Evolutionary conservation across 2,888 invertebrate species (phyloP), one percentile per base, ranked within the genome.

Genomic region (Drosophila prolongata): DNA sequence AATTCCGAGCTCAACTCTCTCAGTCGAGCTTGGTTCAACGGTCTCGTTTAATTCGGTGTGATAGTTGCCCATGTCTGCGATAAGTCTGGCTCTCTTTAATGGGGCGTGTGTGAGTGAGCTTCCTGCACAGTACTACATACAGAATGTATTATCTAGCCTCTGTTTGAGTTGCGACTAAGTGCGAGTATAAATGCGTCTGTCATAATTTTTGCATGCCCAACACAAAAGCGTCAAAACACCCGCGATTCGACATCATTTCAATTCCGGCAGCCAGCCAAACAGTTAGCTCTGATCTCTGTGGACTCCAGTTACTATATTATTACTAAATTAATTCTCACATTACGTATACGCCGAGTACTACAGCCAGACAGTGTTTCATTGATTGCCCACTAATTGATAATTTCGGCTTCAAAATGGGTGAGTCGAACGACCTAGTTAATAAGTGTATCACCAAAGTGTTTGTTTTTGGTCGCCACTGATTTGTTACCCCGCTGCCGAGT

Each of bases 381-480:
- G 54, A 42, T 68, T 37, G 60, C 58, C 61, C 44, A 57, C 27
- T 65, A 61, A 69, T 69, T 73, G 42, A 52, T 56, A 44, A 72
- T 44, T 61, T 59, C 16, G 60, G 56, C 74, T 35, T 5, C 35
- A 81, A 72, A 81, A 83, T 83, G 82, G 86, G 82, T 83, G 65
- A 83, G 82, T 89, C 19, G 16, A 13, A 8, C 53, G 44, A 55
- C 71, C 50, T 47, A 77, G 14, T 16, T 55, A 54, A 44, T 53
- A 57, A 61, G 56, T 37, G 50, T 42, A 35, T 42, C 16, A 27
- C 27, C 34, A 44, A 10, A 13, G 34, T 54, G 30, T n/a, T 40
- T 40, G 9, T 37, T 34, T 54, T 54, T 34, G 35, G 19, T 27
- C 30, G n/a, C 24, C 50, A 49, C 46, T 69, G 24, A 52, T 53